These are phyloP conservation scores for Acleris emargana DNA, from an alignment of 2,888 invertebrate species.

Conservation along the genomic window DNA sequence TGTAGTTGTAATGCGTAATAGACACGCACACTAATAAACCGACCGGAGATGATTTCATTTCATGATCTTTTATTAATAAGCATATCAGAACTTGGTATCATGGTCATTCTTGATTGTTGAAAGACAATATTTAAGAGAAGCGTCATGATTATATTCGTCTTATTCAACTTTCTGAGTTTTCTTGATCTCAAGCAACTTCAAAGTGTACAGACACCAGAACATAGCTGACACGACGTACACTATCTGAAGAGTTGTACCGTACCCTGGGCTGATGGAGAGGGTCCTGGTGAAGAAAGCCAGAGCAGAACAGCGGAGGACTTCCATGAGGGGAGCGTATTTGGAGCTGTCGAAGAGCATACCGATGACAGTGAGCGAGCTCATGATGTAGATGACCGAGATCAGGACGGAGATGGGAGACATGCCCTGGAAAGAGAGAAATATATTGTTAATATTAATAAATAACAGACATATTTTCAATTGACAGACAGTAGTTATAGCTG, in stretches of 20 bases:
- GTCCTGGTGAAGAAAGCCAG: constrained; percentile 79
- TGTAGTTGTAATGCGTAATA: too few relatives aligned
- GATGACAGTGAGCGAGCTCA: constrained; percentile 87
- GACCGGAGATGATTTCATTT: too few relatives aligned
- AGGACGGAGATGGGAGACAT: constrained; percentile 84
- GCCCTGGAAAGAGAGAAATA: constrained; percentile 76
- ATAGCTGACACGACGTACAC: constrained; percentile 85
- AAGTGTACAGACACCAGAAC: constrained; percentile 86
- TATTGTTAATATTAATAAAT: background rate
- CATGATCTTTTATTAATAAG: too few relatives aligned
- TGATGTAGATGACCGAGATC: constrained; percentile 85
- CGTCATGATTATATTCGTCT: constrained; percentile 13
- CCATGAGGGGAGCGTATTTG: constrained; percentile 84
- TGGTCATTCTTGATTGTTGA: background rate
- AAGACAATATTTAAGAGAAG: background rate
- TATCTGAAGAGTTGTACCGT: constrained; percentile 76
- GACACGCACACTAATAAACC: too few relatives aligned
- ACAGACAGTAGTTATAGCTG: too few relatives aligned
- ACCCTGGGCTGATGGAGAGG: constrained; percentile 59
- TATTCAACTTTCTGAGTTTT: constrained; percentile 62
- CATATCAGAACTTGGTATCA: too few relatives aligned
- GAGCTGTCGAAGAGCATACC: constrained; percentile 89
- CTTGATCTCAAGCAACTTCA: constrained; percentile 83
- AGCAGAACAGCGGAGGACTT: constrained; percentile 86
- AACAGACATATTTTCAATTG: too few relatives aligned